Evolutionary conservation across 2,113 vertebrate species (phyloP), one percentile per base, ranked within the genome.

Genomic region (Cololabis saira): DNA sequence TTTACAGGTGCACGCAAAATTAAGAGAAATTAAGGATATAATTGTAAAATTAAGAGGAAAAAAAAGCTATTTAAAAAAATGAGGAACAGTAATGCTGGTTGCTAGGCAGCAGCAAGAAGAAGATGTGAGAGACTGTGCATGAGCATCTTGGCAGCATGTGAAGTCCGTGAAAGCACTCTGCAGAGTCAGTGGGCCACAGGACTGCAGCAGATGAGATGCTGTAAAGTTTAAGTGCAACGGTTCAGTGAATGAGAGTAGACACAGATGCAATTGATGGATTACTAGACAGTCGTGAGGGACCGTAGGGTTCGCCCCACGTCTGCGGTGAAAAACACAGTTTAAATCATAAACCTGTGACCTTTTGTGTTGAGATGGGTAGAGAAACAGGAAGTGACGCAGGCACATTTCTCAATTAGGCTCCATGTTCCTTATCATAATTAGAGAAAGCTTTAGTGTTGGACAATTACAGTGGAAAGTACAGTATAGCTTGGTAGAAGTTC

Each of bases 51-150:
- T 27, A 21, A 43, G 17, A 15, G 16, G 43, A 16, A 17, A 14
- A 43, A 43, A 16, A 37, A 43, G 12, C 18, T 27, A 52, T 63
- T 52, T 43, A 53, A 64, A 18, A 27, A 27, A 27, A 64, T 22
- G 12, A 51, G 5, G 14, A 17, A 15, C 48, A 37, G 27, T 33
- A 41, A 52, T 16, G 14, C 6, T 30, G 18, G 40, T 64, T 64
- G 61, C 61, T 44, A 64, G 49, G 61, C 50, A 64, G 61, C 49
- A 42, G 40, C 12, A 30, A 14, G 13, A 43, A 5, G 37, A 42
- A 19, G 48, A 51, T 51, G 49, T 22, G 21, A 24, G 49, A 43
- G 61, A 52, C 16, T 14, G 37, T 63, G n/a, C 48, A 61, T 48
- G 33, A 37, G 45, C 17, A 49, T 14, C 45, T 49, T 61, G 21